These are phyloP conservation scores for Sebastes hubbsi DNA, from an alignment of 2,797 vertebrate species.

Conservation along the genomic window DNA sequence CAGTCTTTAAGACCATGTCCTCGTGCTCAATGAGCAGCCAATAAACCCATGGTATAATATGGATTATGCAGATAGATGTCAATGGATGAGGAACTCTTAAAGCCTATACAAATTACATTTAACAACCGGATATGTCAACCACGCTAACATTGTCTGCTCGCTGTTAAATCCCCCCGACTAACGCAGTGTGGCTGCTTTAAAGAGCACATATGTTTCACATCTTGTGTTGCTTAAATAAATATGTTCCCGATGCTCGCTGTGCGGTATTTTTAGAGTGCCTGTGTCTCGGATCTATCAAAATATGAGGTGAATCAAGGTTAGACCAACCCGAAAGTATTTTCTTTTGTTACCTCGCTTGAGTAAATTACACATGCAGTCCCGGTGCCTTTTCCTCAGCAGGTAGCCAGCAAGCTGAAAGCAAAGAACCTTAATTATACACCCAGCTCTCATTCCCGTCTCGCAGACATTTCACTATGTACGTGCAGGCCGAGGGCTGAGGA, in stretches of 20 bases:
- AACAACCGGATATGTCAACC: conserved; percentile 43
- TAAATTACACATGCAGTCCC: conserved; percentile 37
- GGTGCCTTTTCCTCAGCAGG: conserved; percentile 43
- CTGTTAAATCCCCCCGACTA: conserved; percentile 33
- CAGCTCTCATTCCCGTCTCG: conserved; percentile 38
- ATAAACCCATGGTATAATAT: conserved; percentile 67
- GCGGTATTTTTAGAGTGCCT: conserved; percentile 10
- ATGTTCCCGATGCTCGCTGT: background rate
- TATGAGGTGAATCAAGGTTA: conserved; percentile 46
- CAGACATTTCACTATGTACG: conserved; percentile 41
- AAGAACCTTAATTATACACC: conserved; percentile 58
- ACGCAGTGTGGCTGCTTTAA: conserved; percentile 4
- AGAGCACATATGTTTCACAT: conserved; percentile 17
- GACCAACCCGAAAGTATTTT: conserved; percentile 3
- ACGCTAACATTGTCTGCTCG: conserved; percentile 18
- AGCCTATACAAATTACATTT: conserved; percentile 58
- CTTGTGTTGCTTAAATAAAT: conserved; percentile 20
- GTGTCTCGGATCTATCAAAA: conserved; percentile 17
- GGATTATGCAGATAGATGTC: conserved; percentile 72
- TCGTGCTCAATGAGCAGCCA: conserved; percentile 53
- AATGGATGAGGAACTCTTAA: conserved; percentile 53
- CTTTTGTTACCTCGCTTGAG: conserved; percentile 17
- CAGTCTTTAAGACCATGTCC: conserved; percentile 30
- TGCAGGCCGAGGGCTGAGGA: conserved; percentile 43
- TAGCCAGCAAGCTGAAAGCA: conserved; percentile 38